Conservation (phyloP, 2,888 invertebrate species). For the Spisula subtruncata region DNA sequence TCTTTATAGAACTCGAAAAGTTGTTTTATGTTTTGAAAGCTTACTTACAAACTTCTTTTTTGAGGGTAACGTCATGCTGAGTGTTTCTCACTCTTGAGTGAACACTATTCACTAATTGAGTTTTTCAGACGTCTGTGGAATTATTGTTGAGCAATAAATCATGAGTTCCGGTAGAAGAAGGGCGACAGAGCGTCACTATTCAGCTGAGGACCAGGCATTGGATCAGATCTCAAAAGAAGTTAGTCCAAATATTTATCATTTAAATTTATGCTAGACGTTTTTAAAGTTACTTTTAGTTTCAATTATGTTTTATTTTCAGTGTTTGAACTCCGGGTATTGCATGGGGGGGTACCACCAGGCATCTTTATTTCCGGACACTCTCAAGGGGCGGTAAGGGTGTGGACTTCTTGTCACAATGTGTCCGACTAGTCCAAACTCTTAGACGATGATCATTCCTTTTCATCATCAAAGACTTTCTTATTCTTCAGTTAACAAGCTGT, state of each 20-base stretch:
- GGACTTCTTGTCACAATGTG: too few relatives aligned
- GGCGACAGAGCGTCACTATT: conserved; percentile 92
- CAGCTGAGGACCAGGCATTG: conserved; percentile 98
- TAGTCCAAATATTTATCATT: conserved; percentile 73
- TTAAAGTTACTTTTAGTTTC: too few relatives aligned
- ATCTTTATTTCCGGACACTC: too few relatives aligned
- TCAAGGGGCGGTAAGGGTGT: too few relatives aligned
- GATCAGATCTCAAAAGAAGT: conserved; percentile 99
- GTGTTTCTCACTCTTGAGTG: neutral
- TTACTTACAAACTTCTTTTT: neutral
- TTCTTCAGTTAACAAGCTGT: too few relatives aligned
- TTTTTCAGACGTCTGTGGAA: neutral
- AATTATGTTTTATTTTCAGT: too few relatives aligned
- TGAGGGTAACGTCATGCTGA: conserved; percentile 27
- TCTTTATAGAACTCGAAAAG: neutral
- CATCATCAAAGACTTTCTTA: too few relatives aligned
- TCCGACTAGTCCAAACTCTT: too few relatives aligned
- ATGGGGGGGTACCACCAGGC: too few relatives aligned
- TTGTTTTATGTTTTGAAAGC: neutral
- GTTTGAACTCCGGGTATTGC: too few relatives aligned
- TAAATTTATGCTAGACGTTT: too few relatives aligned
- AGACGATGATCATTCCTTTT: too few relatives aligned
- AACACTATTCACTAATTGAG: neutral
- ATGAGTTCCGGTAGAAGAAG: conserved; percentile 71
- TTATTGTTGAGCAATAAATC: neutral